Evolutionary conservation across 2,888 invertebrate genomes (phyloP), one percentile per base, ranked within the genome.

Genomic region (Aleiodes alternator): DNA sequence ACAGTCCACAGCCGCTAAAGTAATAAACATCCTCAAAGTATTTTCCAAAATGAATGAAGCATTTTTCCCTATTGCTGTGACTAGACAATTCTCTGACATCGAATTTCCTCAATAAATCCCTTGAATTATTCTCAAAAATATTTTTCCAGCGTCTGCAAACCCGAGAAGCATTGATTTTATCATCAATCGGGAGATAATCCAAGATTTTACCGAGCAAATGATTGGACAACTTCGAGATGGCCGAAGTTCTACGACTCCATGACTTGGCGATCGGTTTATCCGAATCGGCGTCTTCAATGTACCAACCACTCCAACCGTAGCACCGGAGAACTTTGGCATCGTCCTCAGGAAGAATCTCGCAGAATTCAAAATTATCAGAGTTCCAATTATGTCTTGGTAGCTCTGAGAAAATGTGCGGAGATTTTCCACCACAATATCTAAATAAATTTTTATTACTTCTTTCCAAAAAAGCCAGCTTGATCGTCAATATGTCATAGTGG

Each of bases 261-360:
- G 3, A 4, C 4, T 64, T n/a, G 14, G 16, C 48, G 1, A 64
- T 16, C n/a, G 14, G 14, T 12, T 34, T 38, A 8, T 6, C 14
- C 14, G 64, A 9, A 16, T 43, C 4, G 1, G 16, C 16, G 4
- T 64, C 43, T 9, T 64, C 43, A 43, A 64, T 64, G 48, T 64
- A 64, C 64, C 64, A 64, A 9, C 64, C 64, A 2, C 23, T 48
- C 64, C 64, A 64, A 16, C 48, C 64, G 6, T 64, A 43, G 43
- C 64, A 64, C 14, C 64, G 43, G 16, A 64, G 23, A 23, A 64
- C 11, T 12, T n/a, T 64, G 12, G 48, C 64, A 43, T 64, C 64
- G 1, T 64, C 64, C 11, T 16, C 48, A 7, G 23, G 43, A 11
- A 64, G 43, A 23, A 64, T 14, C 4, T 64, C 64, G 43, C 23